A percentile compares a stretch with the other conserved stretches of the same genome.
Conservation (phyloP, 2,113 vertebrate genomes). For the Hyaena hyaena region DNA sequence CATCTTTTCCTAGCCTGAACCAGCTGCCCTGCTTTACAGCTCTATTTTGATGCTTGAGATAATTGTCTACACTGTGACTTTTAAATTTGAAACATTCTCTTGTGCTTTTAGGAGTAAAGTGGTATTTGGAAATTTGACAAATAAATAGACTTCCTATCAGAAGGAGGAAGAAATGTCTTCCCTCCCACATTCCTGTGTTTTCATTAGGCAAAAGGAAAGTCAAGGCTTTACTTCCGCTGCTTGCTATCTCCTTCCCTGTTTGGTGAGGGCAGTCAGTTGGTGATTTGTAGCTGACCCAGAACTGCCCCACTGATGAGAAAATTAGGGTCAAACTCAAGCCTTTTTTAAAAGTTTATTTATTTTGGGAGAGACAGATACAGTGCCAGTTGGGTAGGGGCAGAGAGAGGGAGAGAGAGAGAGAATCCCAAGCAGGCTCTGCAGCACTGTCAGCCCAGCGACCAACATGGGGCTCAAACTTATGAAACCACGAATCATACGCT, state of each 20-base stretch:
- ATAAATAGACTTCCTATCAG: neutral
- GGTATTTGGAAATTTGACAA: slow-evolving; percentile 32
- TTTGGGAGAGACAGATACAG: no score
- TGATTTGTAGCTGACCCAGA: neutral
- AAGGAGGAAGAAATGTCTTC: neutral
- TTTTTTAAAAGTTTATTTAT: no score
- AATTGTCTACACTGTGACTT: neutral
- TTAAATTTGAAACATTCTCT: neutral
- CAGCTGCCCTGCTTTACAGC: neutral
- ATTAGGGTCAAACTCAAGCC: slow-evolving; percentile 36
- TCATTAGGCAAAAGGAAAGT: neutral
- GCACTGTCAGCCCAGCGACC: no score
- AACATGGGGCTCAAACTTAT: no score
- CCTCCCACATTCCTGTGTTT: neutral
- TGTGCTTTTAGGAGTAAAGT: slow-evolving; percentile 3
- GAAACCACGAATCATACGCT: no score
- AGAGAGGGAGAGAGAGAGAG: no score
- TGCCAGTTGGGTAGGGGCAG: no score
- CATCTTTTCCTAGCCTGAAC: neutral
- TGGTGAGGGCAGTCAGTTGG: neutral
- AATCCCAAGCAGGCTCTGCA: no score
- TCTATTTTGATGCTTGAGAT: slow-evolving; percentile 29
- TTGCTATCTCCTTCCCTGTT: neutral
- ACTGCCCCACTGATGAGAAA: neutral
- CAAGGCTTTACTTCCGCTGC: neutral